Conservation (phyloP, 2,888 invertebrate species). For the Dromius quadrimaculatus region DNA sequence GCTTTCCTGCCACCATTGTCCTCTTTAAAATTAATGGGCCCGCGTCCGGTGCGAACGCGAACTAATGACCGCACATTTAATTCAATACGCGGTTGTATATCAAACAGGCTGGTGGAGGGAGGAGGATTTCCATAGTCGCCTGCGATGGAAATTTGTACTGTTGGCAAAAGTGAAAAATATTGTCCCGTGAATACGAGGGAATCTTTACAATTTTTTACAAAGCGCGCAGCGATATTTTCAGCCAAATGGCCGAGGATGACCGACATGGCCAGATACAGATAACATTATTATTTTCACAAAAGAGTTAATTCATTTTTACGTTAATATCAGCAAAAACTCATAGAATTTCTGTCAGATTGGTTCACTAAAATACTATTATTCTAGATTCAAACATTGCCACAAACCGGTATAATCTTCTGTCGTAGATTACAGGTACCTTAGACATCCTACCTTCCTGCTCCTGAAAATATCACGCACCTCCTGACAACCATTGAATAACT, state of each 20-base stretch:
- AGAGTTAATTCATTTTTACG: too few relatives aligned
- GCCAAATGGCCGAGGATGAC: slow-evolving; percentile 9
- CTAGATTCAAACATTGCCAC: too few relatives aligned
- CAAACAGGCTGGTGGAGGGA: not conserved
- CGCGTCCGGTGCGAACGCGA: slow-evolving; percentile 54
- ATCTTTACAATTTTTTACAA: slow-evolving; percentile 32
- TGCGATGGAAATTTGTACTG: not conserved
- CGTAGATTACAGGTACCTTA: too few relatives aligned
- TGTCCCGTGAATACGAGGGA: not conserved
- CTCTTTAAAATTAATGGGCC: slow-evolving; percentile 66
- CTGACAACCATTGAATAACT: too few relatives aligned
- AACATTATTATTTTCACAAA: too few relatives aligned
- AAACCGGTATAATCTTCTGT: too few relatives aligned
- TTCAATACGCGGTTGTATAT: slow-evolving; percentile 48
- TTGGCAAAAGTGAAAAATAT: slow-evolving; percentile 27
- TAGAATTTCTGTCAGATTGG: too few relatives aligned
- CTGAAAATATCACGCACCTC: too few relatives aligned
- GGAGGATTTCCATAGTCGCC: not conserved
- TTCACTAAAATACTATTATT: too few relatives aligned
- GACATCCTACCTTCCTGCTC: too few relatives aligned
- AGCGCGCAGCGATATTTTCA: slow-evolving; percentile 8
- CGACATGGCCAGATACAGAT: too few relatives aligned
- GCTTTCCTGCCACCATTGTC: slow-evolving; percentile 69
- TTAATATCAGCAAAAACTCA: too few relatives aligned
- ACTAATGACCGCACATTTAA: slow-evolving; percentile 52